phyloP scores from a whole-genome alignment of 2,888 invertebrate genomes.

The Barypeithes pellucidus region DNA sequence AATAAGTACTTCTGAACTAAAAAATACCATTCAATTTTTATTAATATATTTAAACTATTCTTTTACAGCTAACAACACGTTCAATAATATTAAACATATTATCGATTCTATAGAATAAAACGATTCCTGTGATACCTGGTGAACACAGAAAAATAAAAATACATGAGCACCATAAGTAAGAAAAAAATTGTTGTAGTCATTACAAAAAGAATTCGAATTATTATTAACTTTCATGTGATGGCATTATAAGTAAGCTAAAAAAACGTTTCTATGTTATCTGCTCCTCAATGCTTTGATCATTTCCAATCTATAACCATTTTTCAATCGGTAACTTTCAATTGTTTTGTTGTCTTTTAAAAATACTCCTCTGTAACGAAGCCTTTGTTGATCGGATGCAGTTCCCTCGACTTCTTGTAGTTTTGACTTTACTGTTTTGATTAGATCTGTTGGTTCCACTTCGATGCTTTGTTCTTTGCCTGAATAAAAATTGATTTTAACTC shows the following conservation, averaged over 20 bases:
- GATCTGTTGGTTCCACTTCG: conserved; percentile 55
- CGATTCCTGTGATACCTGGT: neutral
- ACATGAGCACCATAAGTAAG: conserved; percentile 31
- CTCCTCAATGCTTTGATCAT: conserved; percentile 58
- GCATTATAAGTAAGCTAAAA: conserved; percentile 10
- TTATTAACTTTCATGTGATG: neutral
- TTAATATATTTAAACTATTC: no score
- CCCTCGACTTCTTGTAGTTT: conserved; percentile 55
- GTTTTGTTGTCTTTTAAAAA: conserved; percentile 56
- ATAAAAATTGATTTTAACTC: no score
- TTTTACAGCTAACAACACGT: no score
- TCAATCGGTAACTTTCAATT: conserved; percentile 56
- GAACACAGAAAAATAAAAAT: conserved; percentile 39
- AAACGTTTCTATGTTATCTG: conserved; percentile 24
- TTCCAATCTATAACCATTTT: conserved; percentile 55
- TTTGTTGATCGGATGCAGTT: conserved; percentile 55
- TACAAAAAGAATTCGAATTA: neutral
- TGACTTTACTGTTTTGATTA: conserved; percentile 52
- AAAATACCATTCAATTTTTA: no score
- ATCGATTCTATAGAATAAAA: neutral
- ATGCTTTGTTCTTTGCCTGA: conserved; percentile 54
- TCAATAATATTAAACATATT: neutral
- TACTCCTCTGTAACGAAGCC: conserved; percentile 54
- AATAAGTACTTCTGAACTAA: no score
- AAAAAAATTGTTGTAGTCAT: conserved; percentile 28